Evolutionary conservation across 2,888 invertebrate species (phyloP).

Genomic region (Ptychoptera albimana): DNA sequence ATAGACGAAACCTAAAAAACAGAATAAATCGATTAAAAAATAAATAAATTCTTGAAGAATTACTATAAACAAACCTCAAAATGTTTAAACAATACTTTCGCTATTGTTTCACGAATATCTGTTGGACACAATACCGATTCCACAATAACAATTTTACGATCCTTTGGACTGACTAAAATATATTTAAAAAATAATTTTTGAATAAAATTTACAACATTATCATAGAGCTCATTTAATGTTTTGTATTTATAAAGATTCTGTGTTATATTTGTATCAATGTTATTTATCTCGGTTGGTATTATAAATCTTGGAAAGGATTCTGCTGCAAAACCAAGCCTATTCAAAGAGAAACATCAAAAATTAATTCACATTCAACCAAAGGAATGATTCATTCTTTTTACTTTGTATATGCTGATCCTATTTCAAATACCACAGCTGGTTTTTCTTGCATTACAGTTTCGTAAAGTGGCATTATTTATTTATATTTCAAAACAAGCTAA

Average conservation of each 20-base stretch:
- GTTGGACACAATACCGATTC: slow-evolving; percentile 79
- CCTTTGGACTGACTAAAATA: slow-evolving; percentile 83
- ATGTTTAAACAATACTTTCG: slow-evolving; percentile 80
- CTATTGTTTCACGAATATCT: slow-evolving; percentile 69
- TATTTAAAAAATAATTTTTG: slow-evolving; percentile 76
- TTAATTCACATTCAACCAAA: not conserved
- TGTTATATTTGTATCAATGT: slow-evolving; percentile 41
- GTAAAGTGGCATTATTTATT: slow-evolving; percentile 49
- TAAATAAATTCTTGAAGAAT: not conserved
- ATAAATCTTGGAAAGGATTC: slow-evolving; percentile 81
- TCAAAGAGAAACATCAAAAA: slow-evolving; percentile 11
- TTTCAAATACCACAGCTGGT: slow-evolving; percentile 75
- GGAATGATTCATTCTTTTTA: slow-evolving; percentile 24
- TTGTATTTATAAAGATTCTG: slow-evolving; percentile 48
- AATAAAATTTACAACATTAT: slow-evolving; percentile 74
- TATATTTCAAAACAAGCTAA: not conserved
- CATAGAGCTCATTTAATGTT: slow-evolving; percentile 55
- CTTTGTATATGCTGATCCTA: slow-evolving; percentile 87
- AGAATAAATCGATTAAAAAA: slow-evolving; percentile 4
- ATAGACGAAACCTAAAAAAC: slow-evolving; percentile 52
- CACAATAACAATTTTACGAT: slow-evolving; percentile 77
- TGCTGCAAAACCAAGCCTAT: slow-evolving; percentile 81
- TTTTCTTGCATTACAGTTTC: slow-evolving; percentile 77
- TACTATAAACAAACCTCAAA: slow-evolving; percentile 54
- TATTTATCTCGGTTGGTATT: slow-evolving; percentile 59